These are phyloP conservation scores for Macrosiphum euphorbiae DNA, from an alignment of 2,888 invertebrate species.

Conservation along the genomic window DNA sequence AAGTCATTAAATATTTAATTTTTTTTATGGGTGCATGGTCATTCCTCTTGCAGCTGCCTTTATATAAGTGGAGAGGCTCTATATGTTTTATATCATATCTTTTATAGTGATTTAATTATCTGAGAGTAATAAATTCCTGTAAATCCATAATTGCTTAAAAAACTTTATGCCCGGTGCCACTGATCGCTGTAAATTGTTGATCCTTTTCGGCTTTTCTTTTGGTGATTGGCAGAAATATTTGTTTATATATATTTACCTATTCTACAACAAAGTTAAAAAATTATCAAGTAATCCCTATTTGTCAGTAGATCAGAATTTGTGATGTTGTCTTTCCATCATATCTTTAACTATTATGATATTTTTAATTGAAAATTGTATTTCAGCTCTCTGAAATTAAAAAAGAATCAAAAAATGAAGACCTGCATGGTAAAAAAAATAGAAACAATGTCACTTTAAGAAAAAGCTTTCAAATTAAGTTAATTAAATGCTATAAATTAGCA, in stretches of 20 bases:
- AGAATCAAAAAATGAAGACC: slow-evolving; percentile 48
- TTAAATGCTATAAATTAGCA: slow-evolving; percentile 50
- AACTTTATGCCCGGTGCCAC: not conserved
- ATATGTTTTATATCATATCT: not conserved
- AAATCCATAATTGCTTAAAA: not conserved
- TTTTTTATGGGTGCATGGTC: not conserved
- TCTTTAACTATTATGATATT: not conserved
- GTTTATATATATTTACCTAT: not conserved
- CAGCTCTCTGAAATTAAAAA: slow-evolving; percentile 43
- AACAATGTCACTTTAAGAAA: slow-evolving; percentile 6
- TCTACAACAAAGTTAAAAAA: not conserved
- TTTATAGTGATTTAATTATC: not conserved
- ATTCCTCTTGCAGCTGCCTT: not conserved
- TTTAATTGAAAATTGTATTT: not conserved
- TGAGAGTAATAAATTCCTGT: not conserved
- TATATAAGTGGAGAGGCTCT: no score
- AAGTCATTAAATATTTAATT: not conserved
- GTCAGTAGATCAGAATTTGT: not conserved
- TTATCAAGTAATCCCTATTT: not conserved
- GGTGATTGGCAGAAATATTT: not conserved
- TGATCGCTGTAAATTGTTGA: not conserved
- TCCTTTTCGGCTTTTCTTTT: not conserved
- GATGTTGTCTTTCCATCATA: not conserved
- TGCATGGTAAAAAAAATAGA: not conserved
- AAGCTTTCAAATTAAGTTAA: slow-evolving; percentile 44